Percentiles rank a stretch among this genome's conserved stretches.
phyloP scores from a whole-genome alignment of 2,113 vertebrate species.

The Tetrax tetrax region DNA sequence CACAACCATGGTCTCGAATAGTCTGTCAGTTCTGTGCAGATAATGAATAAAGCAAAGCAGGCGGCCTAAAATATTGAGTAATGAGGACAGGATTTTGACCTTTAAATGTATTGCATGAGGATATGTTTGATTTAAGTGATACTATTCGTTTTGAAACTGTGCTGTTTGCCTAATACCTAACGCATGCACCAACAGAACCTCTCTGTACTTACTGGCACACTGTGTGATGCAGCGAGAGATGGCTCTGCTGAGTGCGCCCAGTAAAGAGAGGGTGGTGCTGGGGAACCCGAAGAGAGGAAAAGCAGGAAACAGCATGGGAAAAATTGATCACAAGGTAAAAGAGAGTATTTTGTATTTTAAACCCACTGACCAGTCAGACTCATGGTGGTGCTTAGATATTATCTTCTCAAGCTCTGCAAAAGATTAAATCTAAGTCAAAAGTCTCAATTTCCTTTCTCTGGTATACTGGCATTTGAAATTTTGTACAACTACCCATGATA shows the following conservation, averaged over 20 bases:
- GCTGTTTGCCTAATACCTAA: not conserved
- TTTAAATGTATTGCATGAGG: not conserved
- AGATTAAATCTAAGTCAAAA: not conserved
- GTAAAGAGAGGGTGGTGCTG: not conserved
- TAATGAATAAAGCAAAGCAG: constrained; percentile 24
- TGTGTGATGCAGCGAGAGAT: accelerated
- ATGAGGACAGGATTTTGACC: constrained; percentile 8
- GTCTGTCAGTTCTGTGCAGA: not conserved
- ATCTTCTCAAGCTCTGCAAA: not conserved
- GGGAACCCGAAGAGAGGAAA: not conserved
- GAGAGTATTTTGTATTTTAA: not conserved
- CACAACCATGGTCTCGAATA: not conserved
- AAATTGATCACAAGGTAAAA: not conserved
- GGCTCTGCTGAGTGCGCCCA: not conserved
- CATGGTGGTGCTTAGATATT: not conserved
- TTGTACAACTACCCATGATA: not conserved
- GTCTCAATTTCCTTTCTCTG: not conserved
- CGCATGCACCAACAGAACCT: not conserved
- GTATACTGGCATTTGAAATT: not conserved
- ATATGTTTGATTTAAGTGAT: not conserved
- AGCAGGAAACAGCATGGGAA: not conserved
- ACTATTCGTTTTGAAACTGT: not conserved
- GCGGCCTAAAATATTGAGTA: not conserved
- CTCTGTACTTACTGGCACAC: not conserved
- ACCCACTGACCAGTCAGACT: not conserved